These are phyloP conservation scores for Micropoecilia bifurca DNA, from an alignment of 2,797 vertebrate species.

Conservation along the genomic window DNA sequence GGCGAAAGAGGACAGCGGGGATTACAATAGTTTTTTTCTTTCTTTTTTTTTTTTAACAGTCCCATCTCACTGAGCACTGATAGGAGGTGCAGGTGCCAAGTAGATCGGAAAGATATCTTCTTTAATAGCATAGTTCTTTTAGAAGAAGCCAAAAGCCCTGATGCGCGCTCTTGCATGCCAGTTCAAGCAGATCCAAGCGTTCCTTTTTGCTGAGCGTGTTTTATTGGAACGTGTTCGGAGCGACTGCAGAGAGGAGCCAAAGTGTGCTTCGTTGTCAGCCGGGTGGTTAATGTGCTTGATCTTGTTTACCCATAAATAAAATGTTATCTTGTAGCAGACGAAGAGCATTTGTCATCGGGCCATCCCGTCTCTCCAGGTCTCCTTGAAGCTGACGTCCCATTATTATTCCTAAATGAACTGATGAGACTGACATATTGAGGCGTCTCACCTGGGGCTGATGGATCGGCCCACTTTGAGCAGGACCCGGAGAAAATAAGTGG, in stretches of 20 bases:
- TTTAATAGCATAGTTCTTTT: conserved; percentile 74
- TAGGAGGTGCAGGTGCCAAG: conserved; percentile 69
- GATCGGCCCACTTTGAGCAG: conserved; percentile 52
- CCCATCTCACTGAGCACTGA: conserved; percentile 77
- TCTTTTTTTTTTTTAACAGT: conserved; percentile 63
- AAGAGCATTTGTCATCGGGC: conserved; percentile 57
- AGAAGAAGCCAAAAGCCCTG: conserved; percentile 56
- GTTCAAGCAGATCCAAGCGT: conserved; percentile 43
- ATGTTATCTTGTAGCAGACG: conserved; percentile 51
- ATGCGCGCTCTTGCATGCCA: conserved; percentile 52
- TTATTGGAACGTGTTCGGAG: conserved; percentile 47
- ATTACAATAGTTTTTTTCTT: conserved; percentile 76
- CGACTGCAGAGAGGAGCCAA: conserved; percentile 16
- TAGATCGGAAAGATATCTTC: conserved; percentile 77
- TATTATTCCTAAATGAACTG: conserved; percentile 74
- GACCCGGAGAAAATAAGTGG: conserved; percentile 15
- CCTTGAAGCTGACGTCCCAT: conserved; percentile 68
- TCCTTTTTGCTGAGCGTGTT: conserved; percentile 52
- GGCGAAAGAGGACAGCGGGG: conserved; percentile 65
- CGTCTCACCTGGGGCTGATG: conserved; percentile 62
- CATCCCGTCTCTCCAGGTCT: conserved; percentile 60
- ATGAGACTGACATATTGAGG: conserved; percentile 73
- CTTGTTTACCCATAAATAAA: conserved; percentile 62
- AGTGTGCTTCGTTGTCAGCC: conserved; percentile 12
- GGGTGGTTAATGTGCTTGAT: conserved; percentile 30